Base-by-base conservation (phyloP, 2,888 invertebrate genomes). In the Branchellion lobata region DNA sequence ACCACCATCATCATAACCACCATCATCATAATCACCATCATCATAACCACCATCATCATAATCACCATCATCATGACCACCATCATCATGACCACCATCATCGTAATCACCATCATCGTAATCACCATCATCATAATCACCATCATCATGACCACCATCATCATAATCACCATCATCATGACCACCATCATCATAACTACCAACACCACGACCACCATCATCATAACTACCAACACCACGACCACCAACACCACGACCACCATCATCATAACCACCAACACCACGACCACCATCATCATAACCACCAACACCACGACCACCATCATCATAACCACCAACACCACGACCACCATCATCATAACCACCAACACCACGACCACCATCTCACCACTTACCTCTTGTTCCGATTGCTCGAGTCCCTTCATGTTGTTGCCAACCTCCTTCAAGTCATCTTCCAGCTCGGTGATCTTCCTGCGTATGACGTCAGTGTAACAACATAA, bases 381-480 rank as follows among this genome's bases (percentile, higher is more conserved):
- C 71, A 71, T 71, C 68, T 0, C 33, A 36, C 72, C 3, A 3
- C 51, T 83, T 84, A 86, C 86, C 85, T 85, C 84, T 75, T 84
- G 83, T 80, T 85, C 84, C 78, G 81, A 84, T 72, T 84, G 82
- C 84, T 86, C 85, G 82, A 85, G 82, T 57, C 85, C 83, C 83
- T 83, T 85, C 83, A 86, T 83, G 82, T 81, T 85, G 83, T 83
- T 85, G 82, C 84, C 84, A 81, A 85, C 83, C 79, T 80, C 81
- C 82, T 83, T 83, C 79, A 85, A 81, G 82, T 87, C 86, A n/a
- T 84, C 85, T 81, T 86, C 86, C 82, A 86, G 83, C 34, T 83
- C 83, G 82, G 84, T 84, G 73, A 84, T 81, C 84, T 83, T 84
- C 81, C 87, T 86, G 85, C 81, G 85, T 40, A 31, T 31, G 24